These are phyloP conservation scores for Parotocinclus haroldoi DNA, from an alignment of 2,797 vertebrate genomes.

Conservation along the genomic window DNA sequence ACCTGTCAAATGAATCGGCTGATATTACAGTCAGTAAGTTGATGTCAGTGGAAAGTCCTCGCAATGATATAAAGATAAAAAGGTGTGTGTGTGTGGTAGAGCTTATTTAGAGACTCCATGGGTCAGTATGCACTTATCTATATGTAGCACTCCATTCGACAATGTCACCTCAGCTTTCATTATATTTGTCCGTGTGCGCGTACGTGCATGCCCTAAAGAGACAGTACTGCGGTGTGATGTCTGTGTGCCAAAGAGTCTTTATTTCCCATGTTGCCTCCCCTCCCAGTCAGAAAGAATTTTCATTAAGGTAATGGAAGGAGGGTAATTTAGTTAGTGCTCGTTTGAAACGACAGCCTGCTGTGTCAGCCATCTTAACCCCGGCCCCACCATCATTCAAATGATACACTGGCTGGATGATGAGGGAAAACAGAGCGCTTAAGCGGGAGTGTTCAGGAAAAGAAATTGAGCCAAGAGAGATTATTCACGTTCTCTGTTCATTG, in stretches of 20 bases:
- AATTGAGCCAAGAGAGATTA: slow-evolving; percentile 29
- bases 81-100: slow-evolving; percentile 15
- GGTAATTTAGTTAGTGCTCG: slow-evolving; percentile 73
- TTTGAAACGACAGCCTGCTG: slow-evolving; percentile 69
- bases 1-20: too few species aligned
- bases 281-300: slow-evolving; percentile 58
- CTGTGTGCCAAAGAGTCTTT: slow-evolving; percentile 50
- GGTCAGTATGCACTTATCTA: slow-evolving; percentile 38
- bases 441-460: slow-evolving; percentile 32
- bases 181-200: slow-evolving; percentile 30
- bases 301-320: slow-evolving; percentile 72
- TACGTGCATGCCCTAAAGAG: slow-evolving; percentile 22
- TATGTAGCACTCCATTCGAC: slow-evolving; percentile 36
- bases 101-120: slow-evolving; percentile 23
- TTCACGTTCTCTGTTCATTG: slow-evolving; percentile 25
- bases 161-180: slow-evolving; percentile 36
- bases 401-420: slow-evolving; percentile 41
- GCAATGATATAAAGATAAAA: too few species aligned
- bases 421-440: slow-evolving; percentile 25
- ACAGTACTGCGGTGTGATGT: slow-evolving; percentile 43
- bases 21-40: too few species aligned
- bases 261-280: slow-evolving; percentile 22
- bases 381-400: slow-evolving; percentile 45
- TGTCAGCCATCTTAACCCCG: slow-evolving; percentile 63
- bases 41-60: too few species aligned